A percentile compares a stretch with the other conserved stretches of the same genome.
Conservation (phyloP, 2,113 vertebrate genomes). For the Leptobrachium leishanense region DNA sequence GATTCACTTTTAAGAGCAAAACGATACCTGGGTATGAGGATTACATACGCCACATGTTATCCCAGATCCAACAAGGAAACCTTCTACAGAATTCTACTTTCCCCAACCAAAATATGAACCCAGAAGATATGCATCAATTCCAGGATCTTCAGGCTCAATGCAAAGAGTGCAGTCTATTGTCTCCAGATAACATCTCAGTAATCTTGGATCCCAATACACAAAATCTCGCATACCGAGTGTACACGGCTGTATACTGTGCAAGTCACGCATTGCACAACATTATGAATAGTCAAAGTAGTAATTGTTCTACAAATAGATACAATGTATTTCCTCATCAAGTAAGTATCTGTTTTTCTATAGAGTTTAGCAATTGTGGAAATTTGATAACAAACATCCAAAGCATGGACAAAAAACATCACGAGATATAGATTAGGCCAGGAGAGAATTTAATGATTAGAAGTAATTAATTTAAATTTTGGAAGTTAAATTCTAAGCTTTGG, state of each 20-base stretch:
- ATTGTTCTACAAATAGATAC: conserved; percentile 22
- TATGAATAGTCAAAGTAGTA: conserved; percentile 59
- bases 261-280: conserved; percentile 78
- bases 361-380: no score
- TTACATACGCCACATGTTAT: conserved; percentile 46
- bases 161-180: conserved; percentile 61
- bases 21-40: conserved; percentile 54
- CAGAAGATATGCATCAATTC: not conserved
- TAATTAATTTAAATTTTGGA: no score
- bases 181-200: conserved; percentile 61
- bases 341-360: conserved; percentile 13
- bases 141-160: conserved; percentile 47
- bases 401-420: no score
- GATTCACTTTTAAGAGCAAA: conserved; percentile 57
- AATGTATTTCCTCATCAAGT: conserved; percentile 77
- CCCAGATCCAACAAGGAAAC: conserved; percentile 4
- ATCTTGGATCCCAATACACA: conserved; percentile 17
- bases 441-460: no score
- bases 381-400: no score
- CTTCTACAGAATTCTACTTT: not conserved
- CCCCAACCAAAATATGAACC: not conserved
- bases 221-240: conserved; percentile 59
- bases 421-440: no score
- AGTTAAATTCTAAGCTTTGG: no score
- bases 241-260: conserved; percentile 73